Evolutionary conservation across 2,888 invertebrate species (phyloP).

Genomic region (Tortrix viridana): DNA sequence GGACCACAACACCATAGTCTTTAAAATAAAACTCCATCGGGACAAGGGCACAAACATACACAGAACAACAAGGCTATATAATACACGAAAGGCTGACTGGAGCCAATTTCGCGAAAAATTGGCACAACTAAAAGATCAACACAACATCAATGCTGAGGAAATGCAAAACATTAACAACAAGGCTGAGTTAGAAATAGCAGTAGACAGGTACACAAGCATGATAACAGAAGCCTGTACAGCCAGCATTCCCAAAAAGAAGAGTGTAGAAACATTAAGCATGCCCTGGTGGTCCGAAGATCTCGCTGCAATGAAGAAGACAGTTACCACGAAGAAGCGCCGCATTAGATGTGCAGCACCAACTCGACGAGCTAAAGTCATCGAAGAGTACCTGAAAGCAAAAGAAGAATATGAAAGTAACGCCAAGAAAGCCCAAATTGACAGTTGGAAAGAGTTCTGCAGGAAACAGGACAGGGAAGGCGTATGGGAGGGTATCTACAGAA

Average conservation of each 20-base stretch:
- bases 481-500: too few relatives aligned
- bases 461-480: slow-evolving; percentile 36
- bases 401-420: slow-evolving; percentile 18
- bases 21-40: neutral
- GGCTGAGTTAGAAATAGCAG: slow-evolving; percentile 2
- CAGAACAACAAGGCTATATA: neutral
- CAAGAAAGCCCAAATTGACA: slow-evolving; percentile 11
- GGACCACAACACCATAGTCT: slow-evolving; percentile 25
- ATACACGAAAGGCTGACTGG: slow-evolving; percentile 1
- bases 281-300: neutral
- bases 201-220: slow-evolving; percentile 5
- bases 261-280: neutral
- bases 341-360: slow-evolving; percentile 28
- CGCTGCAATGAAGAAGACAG: neutral
- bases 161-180: neutral
- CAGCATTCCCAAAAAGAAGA: neutral
- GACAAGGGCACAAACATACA: neutral
- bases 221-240: slow-evolving; percentile 3
- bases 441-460: slow-evolving; percentile 36
- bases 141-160: neutral
- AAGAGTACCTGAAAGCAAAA: slow-evolving; percentile 36
- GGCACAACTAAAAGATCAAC: neutral
- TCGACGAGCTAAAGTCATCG: slow-evolving; percentile 22
- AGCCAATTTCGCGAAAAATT: neutral
- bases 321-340: slow-evolving; percentile 11